These are phyloP conservation scores for Salvelinus alpinus DNA, from an alignment of 2,113 vertebrate genomes.

Conservation along the genomic window DNA sequence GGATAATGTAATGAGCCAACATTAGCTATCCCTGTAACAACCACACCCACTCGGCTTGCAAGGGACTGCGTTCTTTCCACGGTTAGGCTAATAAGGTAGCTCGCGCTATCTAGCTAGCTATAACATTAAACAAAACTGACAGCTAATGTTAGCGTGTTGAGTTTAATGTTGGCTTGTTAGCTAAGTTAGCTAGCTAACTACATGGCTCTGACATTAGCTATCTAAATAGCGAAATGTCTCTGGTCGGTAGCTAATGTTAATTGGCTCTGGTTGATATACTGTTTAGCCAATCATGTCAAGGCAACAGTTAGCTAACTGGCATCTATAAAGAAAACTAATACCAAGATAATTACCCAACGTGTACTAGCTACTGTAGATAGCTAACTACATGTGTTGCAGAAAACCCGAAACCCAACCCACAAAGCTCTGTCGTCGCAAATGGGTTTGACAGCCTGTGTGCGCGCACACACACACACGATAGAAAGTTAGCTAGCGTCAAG, in stretches of 20 bases:
- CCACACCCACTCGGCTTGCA: neutral
- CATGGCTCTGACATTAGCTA: too few relatives aligned
- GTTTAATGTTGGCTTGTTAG: too few relatives aligned
- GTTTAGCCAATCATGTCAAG: too few relatives aligned
- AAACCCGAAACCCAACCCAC: conserved; percentile 12
- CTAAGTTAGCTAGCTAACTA: too few relatives aligned
- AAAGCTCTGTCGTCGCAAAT: neutral
- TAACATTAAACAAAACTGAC: too few relatives aligned
- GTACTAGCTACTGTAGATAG: neutral
- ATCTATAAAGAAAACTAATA: neutral
- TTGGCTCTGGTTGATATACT: too few relatives aligned
- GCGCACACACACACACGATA: neutral
- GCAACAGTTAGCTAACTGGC: neutral
- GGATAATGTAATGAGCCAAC: neutral
- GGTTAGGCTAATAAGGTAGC: too few relatives aligned
- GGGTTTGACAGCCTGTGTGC: neutral
- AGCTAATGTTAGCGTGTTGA: too few relatives aligned
- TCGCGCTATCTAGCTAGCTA: too few relatives aligned
- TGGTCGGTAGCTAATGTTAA: too few relatives aligned
- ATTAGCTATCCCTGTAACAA: neutral
- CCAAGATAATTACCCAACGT: neutral
- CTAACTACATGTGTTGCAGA: neutral
- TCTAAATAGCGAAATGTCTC: too few relatives aligned
- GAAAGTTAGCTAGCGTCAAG: neutral
- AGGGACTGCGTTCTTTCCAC: neutral